Evolutionary conservation across 1,140 invertebrate species (phyloP).

Genomic region (Drosophila busckii): DNA sequence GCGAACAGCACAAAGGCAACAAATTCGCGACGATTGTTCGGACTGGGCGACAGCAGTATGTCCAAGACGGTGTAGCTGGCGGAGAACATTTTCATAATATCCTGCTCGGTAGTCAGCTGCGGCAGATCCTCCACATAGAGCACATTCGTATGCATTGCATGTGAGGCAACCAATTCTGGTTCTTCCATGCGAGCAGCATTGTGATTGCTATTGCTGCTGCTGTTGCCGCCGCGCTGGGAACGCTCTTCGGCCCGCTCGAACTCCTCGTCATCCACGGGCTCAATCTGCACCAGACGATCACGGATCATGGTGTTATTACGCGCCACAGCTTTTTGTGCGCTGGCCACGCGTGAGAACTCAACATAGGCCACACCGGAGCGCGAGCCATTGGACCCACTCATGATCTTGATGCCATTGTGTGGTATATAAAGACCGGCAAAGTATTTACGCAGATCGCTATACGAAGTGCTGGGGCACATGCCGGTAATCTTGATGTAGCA

Average conservation of each 20-base stretch:
- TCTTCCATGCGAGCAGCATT: too few species aligned
- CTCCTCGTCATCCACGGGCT: constrained; percentile 54
- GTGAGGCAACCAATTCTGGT: neutral
- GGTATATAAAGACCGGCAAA: constrained; percentile 89
- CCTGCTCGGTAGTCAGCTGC: constrained; percentile 86
- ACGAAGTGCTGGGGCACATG: constrained; percentile 84
- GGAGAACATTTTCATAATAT: constrained; percentile 87
- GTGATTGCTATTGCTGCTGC: constrained; percentile 2
- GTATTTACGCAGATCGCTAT: constrained; percentile 88
- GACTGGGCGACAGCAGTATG: constrained; percentile 83
- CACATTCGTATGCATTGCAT: constrained; percentile 79
- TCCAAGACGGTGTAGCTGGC: constrained; percentile 84
- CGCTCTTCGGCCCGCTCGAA: constrained; percentile 62
- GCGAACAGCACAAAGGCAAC: constrained; percentile 88
- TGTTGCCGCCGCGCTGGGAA: constrained; percentile 11
- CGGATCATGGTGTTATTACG: constrained; percentile 82
- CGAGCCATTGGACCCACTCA: constrained; percentile 88
- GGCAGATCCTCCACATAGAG: constrained; percentile 86
- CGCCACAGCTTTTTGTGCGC: constrained; percentile 85
- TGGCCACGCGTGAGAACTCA: constrained; percentile 84
- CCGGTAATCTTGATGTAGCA: constrained; percentile 86
- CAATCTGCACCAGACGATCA: constrained; percentile 79
- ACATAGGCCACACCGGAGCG: constrained; percentile 89
- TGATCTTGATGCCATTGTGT: constrained; percentile 90
- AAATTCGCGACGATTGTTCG: constrained; percentile 80